phyloP scores from a whole-genome alignment of 1,140 invertebrate genomes.

The Cydia splendana region DNA sequence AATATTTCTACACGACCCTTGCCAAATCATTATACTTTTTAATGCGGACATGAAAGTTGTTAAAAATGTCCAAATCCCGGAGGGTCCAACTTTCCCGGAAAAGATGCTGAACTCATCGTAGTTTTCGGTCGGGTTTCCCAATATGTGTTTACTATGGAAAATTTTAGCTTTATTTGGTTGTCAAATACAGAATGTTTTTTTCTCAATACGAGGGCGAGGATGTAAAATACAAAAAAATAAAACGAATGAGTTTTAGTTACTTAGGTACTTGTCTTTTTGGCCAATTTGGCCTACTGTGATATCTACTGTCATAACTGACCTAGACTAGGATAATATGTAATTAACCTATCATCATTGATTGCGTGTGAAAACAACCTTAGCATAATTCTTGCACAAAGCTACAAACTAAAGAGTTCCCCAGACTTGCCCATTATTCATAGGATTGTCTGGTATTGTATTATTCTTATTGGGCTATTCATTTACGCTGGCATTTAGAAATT shows the following conservation, averaged over 20 bases:
- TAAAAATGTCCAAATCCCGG: slow-evolving; percentile 9
- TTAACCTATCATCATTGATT: not conserved
- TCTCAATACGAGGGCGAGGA: too few species aligned
- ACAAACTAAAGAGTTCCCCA: not conserved
- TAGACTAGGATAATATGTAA: not conserved
- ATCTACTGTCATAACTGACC: too few species aligned
- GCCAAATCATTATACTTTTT: slow-evolving; percentile 24
- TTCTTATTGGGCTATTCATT: slow-evolving; percentile 29
- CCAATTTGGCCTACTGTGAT: too few species aligned
- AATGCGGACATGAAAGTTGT: slow-evolving; percentile 11
- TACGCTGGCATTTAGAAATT: slow-evolving; percentile 16
- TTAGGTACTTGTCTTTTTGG: too few species aligned
- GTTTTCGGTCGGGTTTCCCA: not conserved
- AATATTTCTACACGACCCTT: not conserved
- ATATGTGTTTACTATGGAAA: not conserved
- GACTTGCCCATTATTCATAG: slow-evolving; percentile 4
- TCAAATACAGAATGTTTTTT: not conserved
- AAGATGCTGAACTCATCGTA: slow-evolving; percentile 24
- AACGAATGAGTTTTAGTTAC: too few species aligned
- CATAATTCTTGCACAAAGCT: not conserved
- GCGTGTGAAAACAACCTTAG: not conserved
- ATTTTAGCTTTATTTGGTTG: not conserved
- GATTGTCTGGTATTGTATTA: slow-evolving; percentile 19
- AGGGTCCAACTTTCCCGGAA: not conserved
- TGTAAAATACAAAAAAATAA: too few species aligned